phyloP scores from a whole-genome alignment of 1,140 invertebrate species.

The Sminthurinus signatus region DNA sequence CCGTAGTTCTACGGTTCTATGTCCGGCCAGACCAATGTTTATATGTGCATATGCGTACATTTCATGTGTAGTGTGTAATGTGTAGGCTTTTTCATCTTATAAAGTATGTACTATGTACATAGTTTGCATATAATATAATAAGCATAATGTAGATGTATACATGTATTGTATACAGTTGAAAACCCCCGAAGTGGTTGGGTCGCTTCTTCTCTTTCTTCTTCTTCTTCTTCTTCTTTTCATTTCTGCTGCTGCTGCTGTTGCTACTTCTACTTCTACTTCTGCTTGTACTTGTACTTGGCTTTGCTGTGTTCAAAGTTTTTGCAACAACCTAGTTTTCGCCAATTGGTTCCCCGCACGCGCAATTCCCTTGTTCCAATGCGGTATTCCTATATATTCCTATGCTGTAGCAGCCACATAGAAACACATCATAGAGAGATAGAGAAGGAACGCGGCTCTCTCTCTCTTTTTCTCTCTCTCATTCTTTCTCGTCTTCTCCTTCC shows the following conservation, averaged over 20 bases:
- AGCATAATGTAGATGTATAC: too few species aligned
- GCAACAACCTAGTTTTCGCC: constrained; percentile 10
- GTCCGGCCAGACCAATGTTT: too few species aligned
- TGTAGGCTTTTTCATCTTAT: too few species aligned
- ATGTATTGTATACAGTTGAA: too few species aligned
- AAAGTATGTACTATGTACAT: too few species aligned
- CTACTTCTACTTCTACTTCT: not conserved
- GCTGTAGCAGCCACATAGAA: not conserved
- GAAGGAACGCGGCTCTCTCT: too few species aligned
- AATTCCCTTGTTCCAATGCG: constrained; percentile 23
- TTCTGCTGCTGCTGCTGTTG: not conserved
- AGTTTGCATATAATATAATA: not conserved
- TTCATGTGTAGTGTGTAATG: too few species aligned
- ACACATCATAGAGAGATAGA: too few species aligned
- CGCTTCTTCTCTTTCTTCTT: too few species aligned
- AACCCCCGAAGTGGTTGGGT: constrained; percentile 3
- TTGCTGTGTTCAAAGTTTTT: constrained; percentile 1
- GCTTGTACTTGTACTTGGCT: not conserved
- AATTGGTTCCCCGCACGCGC: constrained; percentile 19
- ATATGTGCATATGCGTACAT: too few species aligned
- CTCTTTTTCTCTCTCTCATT: not conserved
- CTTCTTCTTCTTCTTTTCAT: too few species aligned
- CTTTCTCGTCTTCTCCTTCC: not conserved
- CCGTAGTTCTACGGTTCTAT: too few species aligned
- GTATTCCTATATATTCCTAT: not conserved